A percentile compares a stretch with the other conserved stretches of the same genome.
phyloP scores from a whole-genome alignment of 2,797 vertebrate species.

The Microctenopoma stevenorrisi region DNA sequence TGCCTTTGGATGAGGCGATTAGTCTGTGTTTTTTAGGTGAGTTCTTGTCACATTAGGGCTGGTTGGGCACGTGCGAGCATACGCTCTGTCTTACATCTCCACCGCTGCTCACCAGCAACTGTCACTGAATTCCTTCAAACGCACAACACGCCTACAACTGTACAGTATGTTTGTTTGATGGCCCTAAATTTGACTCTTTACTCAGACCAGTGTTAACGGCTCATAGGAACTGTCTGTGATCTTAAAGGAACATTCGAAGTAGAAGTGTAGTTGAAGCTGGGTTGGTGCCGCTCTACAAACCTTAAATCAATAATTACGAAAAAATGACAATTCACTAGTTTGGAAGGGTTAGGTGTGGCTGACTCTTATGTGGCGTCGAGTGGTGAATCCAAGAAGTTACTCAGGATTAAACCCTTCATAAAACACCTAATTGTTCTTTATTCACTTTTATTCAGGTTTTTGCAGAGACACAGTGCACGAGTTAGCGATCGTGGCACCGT shows the following conservation, averaged over 20 bases:
- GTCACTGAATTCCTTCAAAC: slow-evolving; percentile 41
- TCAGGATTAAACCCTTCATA: background rate
- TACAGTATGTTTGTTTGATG: slow-evolving; percentile 33
- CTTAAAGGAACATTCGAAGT: slow-evolving; percentile 18
- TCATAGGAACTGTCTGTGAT: slow-evolving; percentile 24
- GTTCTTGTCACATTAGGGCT: slow-evolving; percentile 73
- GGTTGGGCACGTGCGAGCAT: slow-evolving; percentile 69
- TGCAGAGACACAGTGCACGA: background rate
- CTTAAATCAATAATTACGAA: background rate
- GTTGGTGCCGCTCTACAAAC: background rate
- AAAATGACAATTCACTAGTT: background rate
- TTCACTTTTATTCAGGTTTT: too few relatives aligned
- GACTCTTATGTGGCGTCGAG: too few relatives aligned
- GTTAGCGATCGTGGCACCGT: background rate
- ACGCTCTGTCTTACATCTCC: slow-evolving; percentile 59
- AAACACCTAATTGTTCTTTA: background rate
- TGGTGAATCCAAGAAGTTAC: background rate
- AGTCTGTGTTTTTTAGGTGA: slow-evolving; percentile 67
- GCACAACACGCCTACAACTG: slow-evolving; percentile 8
- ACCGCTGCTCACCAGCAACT: slow-evolving; percentile 43
- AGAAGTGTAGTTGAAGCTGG: background rate
- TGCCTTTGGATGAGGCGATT: slow-evolving; percentile 72
- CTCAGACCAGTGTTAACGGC: slow-evolving; percentile 29
- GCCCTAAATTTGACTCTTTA: slow-evolving; percentile 48
- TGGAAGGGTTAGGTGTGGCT: background rate